These are phyloP conservation scores for Styela plicata DNA, from an alignment of 23 tunicate genomes.

Conservation along the genomic window DNA sequence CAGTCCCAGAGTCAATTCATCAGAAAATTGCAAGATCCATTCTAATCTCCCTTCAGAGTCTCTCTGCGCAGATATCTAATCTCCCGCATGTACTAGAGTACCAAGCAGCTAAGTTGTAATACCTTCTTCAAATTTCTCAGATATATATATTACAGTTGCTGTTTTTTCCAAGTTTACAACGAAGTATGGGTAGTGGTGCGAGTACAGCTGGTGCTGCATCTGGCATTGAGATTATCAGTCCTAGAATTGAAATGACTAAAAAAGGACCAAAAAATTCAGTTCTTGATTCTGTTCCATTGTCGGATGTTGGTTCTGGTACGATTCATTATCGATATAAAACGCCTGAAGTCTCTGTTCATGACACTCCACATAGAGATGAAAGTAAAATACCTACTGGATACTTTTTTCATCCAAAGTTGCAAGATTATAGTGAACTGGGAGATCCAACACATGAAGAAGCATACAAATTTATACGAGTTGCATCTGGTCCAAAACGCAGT, in stretches of 20 bases:
- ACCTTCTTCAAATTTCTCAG: no score
- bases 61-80: no score
- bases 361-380: background rate
- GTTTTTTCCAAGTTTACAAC: no score
- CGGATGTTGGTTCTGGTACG: conserved; percentile 22
- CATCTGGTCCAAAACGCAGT: background rate
- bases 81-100: no score
- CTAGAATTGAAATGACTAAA: conserved; percentile 12
- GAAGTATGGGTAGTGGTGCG: conserved; percentile 14
- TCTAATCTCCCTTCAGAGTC: no score
- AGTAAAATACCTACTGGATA: conserved; percentile 18
- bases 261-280: background rate
- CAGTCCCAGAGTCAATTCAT: no score
- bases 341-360: conserved; percentile 19
- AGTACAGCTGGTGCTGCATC: background rate
- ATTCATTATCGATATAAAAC: conserved; percentile 22
- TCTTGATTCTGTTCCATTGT: conserved; percentile 14
- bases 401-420: conserved; percentile 32
- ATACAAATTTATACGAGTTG: conserved; percentile 9
- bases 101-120: no score
- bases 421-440: conserved; percentile 16
- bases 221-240: background rate
- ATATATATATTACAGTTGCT: background rate
- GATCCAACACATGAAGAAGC: conserved; percentile 8
- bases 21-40: no score